These are phyloP conservation scores for Melanogrammus aeglefinus DNA, from an alignment of 2,797 vertebrate genomes.

Conservation along the genomic window DNA sequence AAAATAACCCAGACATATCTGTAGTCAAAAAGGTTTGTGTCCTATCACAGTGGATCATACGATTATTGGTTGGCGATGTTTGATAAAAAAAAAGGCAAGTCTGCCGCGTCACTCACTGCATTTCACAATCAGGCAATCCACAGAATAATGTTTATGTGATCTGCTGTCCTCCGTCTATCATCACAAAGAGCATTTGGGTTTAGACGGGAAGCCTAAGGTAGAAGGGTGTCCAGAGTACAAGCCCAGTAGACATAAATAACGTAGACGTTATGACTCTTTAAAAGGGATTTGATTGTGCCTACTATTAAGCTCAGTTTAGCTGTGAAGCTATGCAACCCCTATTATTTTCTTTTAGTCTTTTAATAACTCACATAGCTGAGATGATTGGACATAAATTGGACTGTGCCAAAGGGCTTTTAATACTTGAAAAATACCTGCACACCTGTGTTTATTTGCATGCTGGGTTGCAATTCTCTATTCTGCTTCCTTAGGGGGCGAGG, in stretches of 20 bases:
- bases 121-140: background rate
- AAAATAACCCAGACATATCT: too few species aligned
- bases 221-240: background rate
- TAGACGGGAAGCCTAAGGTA: background rate
- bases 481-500: background rate
- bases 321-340: background rate
- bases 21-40: too few species aligned
- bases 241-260: background rate
- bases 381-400: background rate
- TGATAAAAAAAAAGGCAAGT: too few species aligned
- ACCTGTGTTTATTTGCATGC: conserved; percentile 6
- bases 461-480: background rate
- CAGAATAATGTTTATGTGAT: background rate
- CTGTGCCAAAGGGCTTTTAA: background rate
- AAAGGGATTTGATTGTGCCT: background rate
- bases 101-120: too few species aligned
- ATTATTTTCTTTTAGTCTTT: background rate
- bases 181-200: background rate
- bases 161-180: background rate
- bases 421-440: background rate
- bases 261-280: background rate
- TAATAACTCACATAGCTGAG: conserved; percentile 4
- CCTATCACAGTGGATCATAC: too few species aligned
- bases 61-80: too few species aligned
- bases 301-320: background rate